A percentile compares a stretch with the other conserved stretches of the same genome.
These are phyloP conservation scores for Monopis laevigella DNA, from an alignment of 2,888 invertebrate genomes.

Conservation along the genomic window DNA sequence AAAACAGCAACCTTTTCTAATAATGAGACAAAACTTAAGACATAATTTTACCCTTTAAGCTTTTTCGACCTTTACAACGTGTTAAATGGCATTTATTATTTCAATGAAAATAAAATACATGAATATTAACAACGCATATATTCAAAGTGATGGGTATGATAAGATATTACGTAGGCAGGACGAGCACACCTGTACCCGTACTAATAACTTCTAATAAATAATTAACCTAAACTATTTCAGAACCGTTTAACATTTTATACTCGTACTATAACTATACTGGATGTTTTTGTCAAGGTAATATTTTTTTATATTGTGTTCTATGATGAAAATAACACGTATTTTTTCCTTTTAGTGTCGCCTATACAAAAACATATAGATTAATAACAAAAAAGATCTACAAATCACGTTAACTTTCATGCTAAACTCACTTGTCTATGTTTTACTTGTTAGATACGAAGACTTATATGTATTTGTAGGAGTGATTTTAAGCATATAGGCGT, in stretches of 20 bases:
- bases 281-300: background rate
- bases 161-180: constrained; percentile 4
- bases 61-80: background rate
- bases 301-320: background rate
- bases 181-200: constrained; percentile 9
- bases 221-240: constrained; percentile 10
- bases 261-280: background rate
- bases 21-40: too few relatives aligned
- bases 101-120: background rate
- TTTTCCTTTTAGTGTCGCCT: too few relatives aligned
- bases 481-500: too few relatives aligned
- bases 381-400: too few relatives aligned
- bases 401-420: too few relatives aligned
- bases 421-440: too few relatives aligned
- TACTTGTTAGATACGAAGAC: too few relatives aligned
- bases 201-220: constrained; percentile 10
- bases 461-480: too few relatives aligned
- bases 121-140: constrained; percentile 4
- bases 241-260: constrained; percentile 11
- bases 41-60: too few relatives aligned
- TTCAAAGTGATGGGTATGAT: constrained; percentile 1
- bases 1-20: too few relatives aligned
- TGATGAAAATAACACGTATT: too few relatives aligned
- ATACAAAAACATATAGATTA: too few relatives aligned
- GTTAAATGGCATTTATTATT: constrained; percentile 1